phyloP scores from a whole-genome alignment of 2,888 invertebrate genomes.

The Drosophila limbata region DNA sequence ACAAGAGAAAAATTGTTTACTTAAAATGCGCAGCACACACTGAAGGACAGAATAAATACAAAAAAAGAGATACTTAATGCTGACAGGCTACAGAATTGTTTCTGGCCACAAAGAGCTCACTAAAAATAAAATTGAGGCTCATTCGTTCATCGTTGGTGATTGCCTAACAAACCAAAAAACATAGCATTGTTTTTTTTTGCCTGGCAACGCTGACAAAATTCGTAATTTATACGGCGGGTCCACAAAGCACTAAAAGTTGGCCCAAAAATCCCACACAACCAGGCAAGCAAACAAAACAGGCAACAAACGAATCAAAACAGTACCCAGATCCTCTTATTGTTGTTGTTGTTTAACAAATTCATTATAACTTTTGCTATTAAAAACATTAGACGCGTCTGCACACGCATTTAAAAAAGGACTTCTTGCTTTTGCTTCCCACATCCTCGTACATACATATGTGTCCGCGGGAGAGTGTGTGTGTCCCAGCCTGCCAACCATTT shows the following conservation, averaged over 20 bases:
- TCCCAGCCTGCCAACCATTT: conserved; percentile 62
- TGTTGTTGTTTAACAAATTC: conserved; percentile 73
- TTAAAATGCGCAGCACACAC: conserved; percentile 70
- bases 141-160: conserved; percentile 55
- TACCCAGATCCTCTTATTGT: conserved; percentile 43
- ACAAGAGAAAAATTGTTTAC: conserved; percentile 35
- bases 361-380: conserved; percentile 80
- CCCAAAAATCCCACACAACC: conserved; percentile 12
- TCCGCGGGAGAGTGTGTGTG: not conserved
- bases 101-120: conserved; percentile 61
- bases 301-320: conserved; percentile 59
- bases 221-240: conserved; percentile 50
- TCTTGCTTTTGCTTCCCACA: not conserved
- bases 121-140: conserved; percentile 70
- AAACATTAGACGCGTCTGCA: conserved; percentile 74
- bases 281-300: conserved; percentile 34
- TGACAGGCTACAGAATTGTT: conserved; percentile 43
- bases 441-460: not conserved
- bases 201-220: conserved; percentile 55
- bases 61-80: conserved; percentile 48
- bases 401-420: conserved; percentile 55
- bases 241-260: conserved; percentile 41
- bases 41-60: conserved; percentile 16
- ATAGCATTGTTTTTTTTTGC: conserved; percentile 51
- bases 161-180: conserved; percentile 74